Conservation (phyloP, 2,888 invertebrate species). For the Limenitis camilla region DNA sequence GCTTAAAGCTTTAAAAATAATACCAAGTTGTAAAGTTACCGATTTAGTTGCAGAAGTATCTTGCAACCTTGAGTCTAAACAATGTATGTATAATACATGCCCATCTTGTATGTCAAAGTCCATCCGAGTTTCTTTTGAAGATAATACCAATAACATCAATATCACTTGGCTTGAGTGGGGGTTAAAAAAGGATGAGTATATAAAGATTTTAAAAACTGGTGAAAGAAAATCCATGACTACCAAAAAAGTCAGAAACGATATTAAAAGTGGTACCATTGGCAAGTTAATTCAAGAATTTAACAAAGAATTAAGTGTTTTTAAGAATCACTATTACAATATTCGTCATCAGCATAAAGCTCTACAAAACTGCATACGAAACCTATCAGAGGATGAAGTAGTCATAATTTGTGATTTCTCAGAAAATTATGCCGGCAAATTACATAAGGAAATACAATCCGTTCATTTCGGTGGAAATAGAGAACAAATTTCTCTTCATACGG, state of each 20-base stretch:
- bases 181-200: neutral
- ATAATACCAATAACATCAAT: neutral
- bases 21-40: neutral
- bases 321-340: neutral
- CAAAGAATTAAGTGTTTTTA: neutral
- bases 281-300: neutral
- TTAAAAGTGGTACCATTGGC: neutral
- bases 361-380: neutral
- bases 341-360: neutral
- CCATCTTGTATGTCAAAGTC: neutral
- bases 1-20: constrained; percentile 8
- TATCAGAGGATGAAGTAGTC: neutral
- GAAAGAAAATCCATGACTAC: neutral
- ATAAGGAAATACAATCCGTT: neutral
- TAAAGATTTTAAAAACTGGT: neutral
- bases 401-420: neutral
- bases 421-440: neutral
- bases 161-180: neutral
- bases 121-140: neutral
- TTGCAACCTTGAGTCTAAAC: neutral
- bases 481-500: neutral
- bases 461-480: neutral
- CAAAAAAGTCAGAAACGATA: neutral
- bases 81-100: neutral
- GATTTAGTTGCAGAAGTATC: neutral